Percentiles rank a stretch among this genome's conserved stretches.
These are phyloP conservation scores for Caenorhabditis sulstoni DNA, from an alignment of 2,888 invertebrate genomes.

Conservation along the genomic window DNA sequence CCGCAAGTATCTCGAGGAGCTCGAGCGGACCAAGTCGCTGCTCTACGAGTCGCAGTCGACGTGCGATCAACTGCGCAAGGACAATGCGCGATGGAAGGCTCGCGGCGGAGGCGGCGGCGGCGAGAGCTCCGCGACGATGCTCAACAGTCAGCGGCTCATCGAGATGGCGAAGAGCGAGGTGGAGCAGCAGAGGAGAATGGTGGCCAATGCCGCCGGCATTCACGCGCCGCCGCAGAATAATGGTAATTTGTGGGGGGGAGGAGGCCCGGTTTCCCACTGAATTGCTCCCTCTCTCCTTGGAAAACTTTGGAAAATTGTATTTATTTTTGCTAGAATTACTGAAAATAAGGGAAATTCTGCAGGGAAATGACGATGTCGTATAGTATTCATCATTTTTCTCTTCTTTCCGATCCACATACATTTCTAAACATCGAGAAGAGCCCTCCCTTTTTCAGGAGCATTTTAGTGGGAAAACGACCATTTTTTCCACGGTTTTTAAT, in stretches of 20 bases:
- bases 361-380: background rate
- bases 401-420: constrained; percentile 11
- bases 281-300: too few relatives aligned
- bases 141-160: constrained; percentile 61
- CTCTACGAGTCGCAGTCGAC: constrained; percentile 90
- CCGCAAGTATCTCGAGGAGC: constrained; percentile 61
- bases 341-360: constrained; percentile 1
- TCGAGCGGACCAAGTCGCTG: constrained; percentile 84
- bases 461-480: background rate
- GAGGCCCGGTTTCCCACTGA: too few relatives aligned
- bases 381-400: constrained; percentile 23
- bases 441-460: background rate
- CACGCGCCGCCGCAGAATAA: constrained; percentile 57
- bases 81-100: constrained; percentile 63
- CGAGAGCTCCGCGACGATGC: background rate
- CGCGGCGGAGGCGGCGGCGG: constrained; percentile 18
- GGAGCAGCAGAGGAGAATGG: constrained; percentile 70
- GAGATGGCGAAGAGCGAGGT: constrained; percentile 70
- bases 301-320: too few relatives aligned
- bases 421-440: background rate
- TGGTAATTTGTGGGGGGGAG: too few relatives aligned
- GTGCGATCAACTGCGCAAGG: constrained; percentile 86
- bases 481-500: too few relatives aligned
- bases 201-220: constrained; percentile 47
- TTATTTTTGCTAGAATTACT: too few relatives aligned